Conservation (phyloP, 2,113 vertebrate genomes). For the Cololabis saira region DNA sequence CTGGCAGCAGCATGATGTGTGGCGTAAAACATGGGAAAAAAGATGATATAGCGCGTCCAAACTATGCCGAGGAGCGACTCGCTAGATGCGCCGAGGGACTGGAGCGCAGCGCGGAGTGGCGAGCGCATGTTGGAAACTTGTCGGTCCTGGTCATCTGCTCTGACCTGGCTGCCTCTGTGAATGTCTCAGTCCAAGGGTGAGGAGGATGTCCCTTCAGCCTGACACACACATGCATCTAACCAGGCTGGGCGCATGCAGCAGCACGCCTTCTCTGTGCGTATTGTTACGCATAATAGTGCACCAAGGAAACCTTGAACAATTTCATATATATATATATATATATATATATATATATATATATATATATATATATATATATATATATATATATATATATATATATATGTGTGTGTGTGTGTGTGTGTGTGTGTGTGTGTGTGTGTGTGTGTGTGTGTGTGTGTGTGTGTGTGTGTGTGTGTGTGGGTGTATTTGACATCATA, state of each 20-base stretch:
- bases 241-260: conserved; percentile 30
- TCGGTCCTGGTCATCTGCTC: conserved; percentile 44
- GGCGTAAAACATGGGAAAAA: conserved; percentile 34
- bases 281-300: conserved; percentile 42
- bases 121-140: conserved; percentile 65
- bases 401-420: too few relatives aligned
- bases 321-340: too few relatives aligned
- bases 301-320: conserved; percentile 8
- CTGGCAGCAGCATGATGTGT: conserved; percentile 26
- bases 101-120: conserved; percentile 36
- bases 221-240: conserved; percentile 25
- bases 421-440: too few relatives aligned
- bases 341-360: too few relatives aligned
- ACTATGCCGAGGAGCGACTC: conserved; percentile 39
- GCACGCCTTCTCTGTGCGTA: conserved; percentile 47
- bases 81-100: conserved; percentile 48
- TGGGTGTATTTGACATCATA: background rate
- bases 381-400: too few relatives aligned
- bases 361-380: too few relatives aligned
- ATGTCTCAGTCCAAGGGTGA: conserved; percentile 39
- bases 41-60: conserved; percentile 27
- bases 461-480: background rate
- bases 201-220: conserved; percentile 42
- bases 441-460: too few relatives aligned
- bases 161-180: conserved; percentile 55